Conservation (phyloP, 2,113 vertebrate species). For the Phaetusa simplex region DNA sequence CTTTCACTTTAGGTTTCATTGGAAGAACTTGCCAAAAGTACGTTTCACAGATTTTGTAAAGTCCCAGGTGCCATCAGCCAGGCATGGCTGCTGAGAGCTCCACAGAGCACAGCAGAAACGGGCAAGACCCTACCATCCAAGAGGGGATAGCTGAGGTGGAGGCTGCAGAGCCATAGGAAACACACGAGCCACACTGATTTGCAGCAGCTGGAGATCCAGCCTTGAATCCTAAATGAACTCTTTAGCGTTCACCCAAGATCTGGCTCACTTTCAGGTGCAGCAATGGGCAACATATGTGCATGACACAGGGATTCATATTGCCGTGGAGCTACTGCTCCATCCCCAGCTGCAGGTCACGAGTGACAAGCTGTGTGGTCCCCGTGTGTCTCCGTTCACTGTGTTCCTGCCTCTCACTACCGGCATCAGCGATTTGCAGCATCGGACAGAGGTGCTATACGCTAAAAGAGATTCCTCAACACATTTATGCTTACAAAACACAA, state of each 20-base stretch:
- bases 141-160: background rate
- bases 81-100: background rate
- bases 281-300: background rate
- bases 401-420: background rate
- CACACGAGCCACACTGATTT: background rate
- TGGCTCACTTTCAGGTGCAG: background rate
- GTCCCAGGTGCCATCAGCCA: background rate
- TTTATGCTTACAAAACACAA: background rate
- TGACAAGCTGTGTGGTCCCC: accelerated
- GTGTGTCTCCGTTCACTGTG: accelerated
- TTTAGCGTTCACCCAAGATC: background rate
- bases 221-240: background rate
- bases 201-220: background rate
- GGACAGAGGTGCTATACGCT: background rate
- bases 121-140: background rate
- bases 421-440: background rate
- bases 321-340: background rate
- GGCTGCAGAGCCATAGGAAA: background rate
- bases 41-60: background rate
- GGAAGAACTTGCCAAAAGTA: background rate
- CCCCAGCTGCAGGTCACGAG: accelerated
- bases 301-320: accelerated
- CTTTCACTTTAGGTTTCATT: background rate
- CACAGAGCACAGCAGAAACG: background rate
- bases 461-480: background rate